Evolutionary conservation across 2,113 vertebrate species (phyloP), one percentile per base, ranked within the genome.

Genomic region (Bubo blakistoni): DNA sequence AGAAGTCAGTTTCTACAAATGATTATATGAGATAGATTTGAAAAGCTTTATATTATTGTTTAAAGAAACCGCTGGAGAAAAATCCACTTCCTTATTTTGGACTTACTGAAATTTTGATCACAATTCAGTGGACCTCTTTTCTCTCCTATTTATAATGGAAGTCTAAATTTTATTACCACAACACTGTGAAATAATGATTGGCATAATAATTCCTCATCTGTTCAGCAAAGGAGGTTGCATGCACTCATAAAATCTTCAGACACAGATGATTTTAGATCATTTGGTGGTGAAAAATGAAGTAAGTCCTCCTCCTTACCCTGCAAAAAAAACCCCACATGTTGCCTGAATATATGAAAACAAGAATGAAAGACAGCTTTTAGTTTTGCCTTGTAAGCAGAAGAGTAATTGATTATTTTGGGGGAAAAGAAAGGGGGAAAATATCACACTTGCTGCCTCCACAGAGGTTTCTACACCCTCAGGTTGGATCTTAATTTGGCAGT

Each of bases 281-380:
- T 69, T 20, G 47, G 24, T 29, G 20, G 7, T 74, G 34, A 81
- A 63, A 86, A 88, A 52, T 29, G 4, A 86, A 52, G 7, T 1
- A 76, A 32, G 1, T 32, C 2, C 8, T 5, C 9, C 25, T n/a
- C 19, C 24, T 80, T 59, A 29, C 6, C 1, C 16, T 17, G 2
- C 4, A 54, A 40, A 61, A 47, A 70, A 10, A 0, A 0, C 17
- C 22, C 26, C 40, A 65, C 7, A 29, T 1, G 2, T 54, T 84
- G 9, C 4, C 10, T 15, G 2, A 7, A 3, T 61, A 47, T 36
- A 13, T 36, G 49, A 44, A 73, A 81, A 47, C 7, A 74, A 52
- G 29, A 88, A 52, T 0, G 2, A 46, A 61, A 15, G 9, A 40
- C 12, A n/a, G 9, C 11, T 90, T 85, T 91, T 36, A 62, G 15